A percentile compares a stretch with the other conserved stretches of the same genome.
Conservation (phyloP, 30 jellyfish, hydroid and myxozoan species). For the Hydractinia echinata region DNA sequence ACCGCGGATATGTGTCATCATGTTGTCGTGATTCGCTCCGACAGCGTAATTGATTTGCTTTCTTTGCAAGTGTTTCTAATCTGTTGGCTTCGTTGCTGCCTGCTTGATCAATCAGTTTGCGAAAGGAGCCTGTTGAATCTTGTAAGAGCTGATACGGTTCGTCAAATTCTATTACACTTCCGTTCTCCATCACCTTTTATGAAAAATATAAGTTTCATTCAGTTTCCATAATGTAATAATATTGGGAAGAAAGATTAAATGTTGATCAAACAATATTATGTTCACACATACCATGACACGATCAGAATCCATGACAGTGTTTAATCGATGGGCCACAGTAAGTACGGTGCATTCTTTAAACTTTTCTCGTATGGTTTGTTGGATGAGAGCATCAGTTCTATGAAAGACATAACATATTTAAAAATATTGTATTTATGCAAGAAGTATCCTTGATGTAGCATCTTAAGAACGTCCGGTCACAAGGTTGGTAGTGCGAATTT, state of each 20-base stretch:
- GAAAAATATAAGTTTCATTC: not conserved
- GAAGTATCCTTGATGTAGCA: too few relatives aligned
- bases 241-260: too few relatives aligned
- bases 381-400: constrained; percentile 85
- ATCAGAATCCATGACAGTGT: constrained; percentile 92
- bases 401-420: not conserved
- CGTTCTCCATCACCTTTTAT: constrained; percentile 51
- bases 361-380: constrained; percentile 65
- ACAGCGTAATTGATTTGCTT: constrained; percentile 51
- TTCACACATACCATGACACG: constrained; percentile 69
- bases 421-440: too few relatives aligned
- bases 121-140: constrained; percentile 54
- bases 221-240: too few relatives aligned
- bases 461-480: too few relatives aligned
- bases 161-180: constrained; percentile 55
- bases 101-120: constrained; percentile 57
- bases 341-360: constrained; percentile 83
- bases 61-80: constrained; percentile 51
- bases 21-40: too few relatives aligned
- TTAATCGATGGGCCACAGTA: constrained; percentile 95
- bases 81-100: constrained; percentile 77
- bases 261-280: too few relatives aligned
- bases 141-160: constrained; percentile 66
- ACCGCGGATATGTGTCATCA: too few relatives aligned
- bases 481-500: too few relatives aligned